Evolutionary conservation across 2,113 vertebrate species (phyloP), one percentile per base, ranked within the genome.

Genomic region (Seriola quinqueradiata): DNA sequence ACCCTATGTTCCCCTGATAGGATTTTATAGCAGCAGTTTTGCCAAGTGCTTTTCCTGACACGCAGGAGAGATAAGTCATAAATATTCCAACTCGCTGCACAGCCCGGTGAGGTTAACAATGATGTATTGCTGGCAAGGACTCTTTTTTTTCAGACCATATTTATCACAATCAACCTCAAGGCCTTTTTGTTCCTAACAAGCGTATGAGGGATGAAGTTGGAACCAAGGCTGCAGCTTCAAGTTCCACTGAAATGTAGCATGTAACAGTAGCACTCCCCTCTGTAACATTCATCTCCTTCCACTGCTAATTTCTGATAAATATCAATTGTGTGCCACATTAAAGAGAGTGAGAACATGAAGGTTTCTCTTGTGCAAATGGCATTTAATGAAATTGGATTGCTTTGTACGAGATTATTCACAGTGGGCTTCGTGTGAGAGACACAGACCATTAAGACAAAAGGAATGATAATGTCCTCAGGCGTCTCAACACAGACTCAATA

Each of bases 101-200:
- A 75, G 68, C 73, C 38, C 78, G 25, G 6, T 57, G 75, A 75
- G 70, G 80, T 75, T 92, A 89, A 83, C 82, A 83, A 40, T 85
- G 87, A 92, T 82, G 72, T 67, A 83, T 66, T 44, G 44, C 76
- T 13, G 40, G 80, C 44, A 54, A 64, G 46, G 78, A 66, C 77
- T 65, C 1, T 1, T 57, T 75, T 75, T 82, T 69, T 84, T 72
- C 72, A 86, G 46, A 84, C 58, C 25, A 85, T 78, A 87, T 86
- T 85, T 70, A 75, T 89, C 87, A 88, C 79, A 81, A 81, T 90
- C 77, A 79, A 79, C 65, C 83, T 88, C 87, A 76, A 85, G 81
- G 75, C 67, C 71, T 70, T 77, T 90, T 72, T 82, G 75, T 85
- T 77, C 59, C 84, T 84, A 85, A 87, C 87, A 93, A 88, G 70